A percentile compares a stretch with the other conserved stretches of the same genome.
phyloP scores from a whole-genome alignment of 2,797 vertebrate species.

The Bovichtus diacanthus region DNA sequence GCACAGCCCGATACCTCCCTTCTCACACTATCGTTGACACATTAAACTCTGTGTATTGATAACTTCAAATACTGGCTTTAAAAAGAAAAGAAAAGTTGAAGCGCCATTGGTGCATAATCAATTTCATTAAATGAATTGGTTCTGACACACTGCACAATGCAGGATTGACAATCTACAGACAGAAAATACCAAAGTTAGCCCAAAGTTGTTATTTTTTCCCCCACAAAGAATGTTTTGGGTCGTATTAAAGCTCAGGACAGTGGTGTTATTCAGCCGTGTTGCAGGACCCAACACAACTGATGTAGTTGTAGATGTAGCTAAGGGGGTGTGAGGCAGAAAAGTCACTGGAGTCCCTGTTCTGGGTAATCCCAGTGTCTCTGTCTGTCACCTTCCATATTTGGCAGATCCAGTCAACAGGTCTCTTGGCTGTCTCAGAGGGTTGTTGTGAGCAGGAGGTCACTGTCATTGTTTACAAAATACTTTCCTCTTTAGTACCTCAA shows the following conservation, averaged over 20 bases:
- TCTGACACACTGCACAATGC: neutral
- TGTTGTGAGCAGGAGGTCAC: conserved; percentile 26
- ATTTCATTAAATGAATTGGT: neutral
- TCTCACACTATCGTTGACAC: neutral
- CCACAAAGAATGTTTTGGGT: neutral
- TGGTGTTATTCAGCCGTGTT: conserved; percentile 21
- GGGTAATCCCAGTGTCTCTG: conserved; percentile 16
- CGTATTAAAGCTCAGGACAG: neutral
- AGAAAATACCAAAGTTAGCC: neutral
- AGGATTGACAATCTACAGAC: neutral
- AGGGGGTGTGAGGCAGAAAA: conserved; percentile 21
- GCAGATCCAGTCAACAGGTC: conserved; percentile 8
- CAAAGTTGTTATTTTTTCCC: conserved; percentile 2
- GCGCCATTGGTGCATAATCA: neutral
- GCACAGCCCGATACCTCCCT: too few species aligned
- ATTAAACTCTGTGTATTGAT: neutral
- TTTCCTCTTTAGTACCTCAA: conserved; percentile 23
- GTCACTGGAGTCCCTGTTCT: conserved; percentile 26
- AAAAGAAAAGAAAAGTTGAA: neutral
- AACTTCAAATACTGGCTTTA: neutral
- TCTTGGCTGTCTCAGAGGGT: conserved; percentile 32
- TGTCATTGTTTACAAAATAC: conserved; percentile 33
- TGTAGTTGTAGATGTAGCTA: conserved; percentile 15
- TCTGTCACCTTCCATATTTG: conserved; percentile 49
- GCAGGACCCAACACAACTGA: conserved; percentile 29